Conservation (phyloP, 2,888 invertebrate genomes). For the Sarcophaga caerulescens region DNA sequence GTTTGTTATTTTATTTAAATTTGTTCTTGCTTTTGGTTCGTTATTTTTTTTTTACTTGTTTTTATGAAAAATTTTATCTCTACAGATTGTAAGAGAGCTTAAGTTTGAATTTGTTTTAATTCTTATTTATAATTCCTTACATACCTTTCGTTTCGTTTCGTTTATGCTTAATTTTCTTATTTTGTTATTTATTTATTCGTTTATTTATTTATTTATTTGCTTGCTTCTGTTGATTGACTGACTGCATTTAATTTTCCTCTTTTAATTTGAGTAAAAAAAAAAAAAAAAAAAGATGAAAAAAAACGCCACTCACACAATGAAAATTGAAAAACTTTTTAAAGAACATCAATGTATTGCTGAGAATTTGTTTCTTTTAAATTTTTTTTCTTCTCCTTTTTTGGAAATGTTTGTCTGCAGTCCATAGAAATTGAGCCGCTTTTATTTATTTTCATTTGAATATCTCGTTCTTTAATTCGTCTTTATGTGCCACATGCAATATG, state of each 20-base stretch:
- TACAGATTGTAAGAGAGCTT: constrained; percentile 3
- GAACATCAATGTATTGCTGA: constrained; percentile 38
- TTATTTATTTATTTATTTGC: constrained; percentile 52
- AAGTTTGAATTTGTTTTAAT: constrained; percentile 15
- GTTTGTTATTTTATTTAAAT: constrained; percentile 21
- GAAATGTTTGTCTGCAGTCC: neutral
- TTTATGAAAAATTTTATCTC: neutral
- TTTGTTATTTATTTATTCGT: constrained; percentile 10
- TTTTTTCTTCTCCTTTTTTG: constrained; percentile 6
- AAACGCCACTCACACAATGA: neutral
- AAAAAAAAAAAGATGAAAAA: constrained; percentile 7
- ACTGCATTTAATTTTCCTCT: constrained; percentile 5
- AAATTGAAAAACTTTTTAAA: neutral
- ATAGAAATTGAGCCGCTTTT: constrained; percentile 1
- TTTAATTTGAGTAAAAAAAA: constrained; percentile 29
- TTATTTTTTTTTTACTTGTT: no score
- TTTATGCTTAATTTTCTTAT: neutral
- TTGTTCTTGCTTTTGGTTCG: constrained; percentile 8
- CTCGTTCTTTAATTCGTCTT: neutral
- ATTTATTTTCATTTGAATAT: constrained; percentile 1
- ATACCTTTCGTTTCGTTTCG: neutral
- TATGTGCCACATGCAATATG: neutral
- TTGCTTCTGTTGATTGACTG: constrained; percentile 58
- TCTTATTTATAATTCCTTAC: neutral
- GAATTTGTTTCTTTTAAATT: constrained; percentile 9